Evolutionary conservation across 2,113 vertebrate species (phyloP).

Genomic region (Clinocottus analis): DNA sequence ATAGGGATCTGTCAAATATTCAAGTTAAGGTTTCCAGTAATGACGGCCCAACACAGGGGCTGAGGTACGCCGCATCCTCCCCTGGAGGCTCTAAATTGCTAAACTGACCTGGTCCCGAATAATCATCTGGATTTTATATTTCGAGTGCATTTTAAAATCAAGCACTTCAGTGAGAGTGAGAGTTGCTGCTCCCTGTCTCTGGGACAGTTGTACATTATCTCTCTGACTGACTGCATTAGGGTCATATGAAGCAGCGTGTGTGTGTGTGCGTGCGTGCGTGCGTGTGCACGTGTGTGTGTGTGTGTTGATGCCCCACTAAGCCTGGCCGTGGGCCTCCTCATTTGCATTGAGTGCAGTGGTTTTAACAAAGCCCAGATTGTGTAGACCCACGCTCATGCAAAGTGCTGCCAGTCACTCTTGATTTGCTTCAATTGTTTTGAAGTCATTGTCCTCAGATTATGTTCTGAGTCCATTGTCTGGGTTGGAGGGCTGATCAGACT

Average conservation of each 20-base stretch:
- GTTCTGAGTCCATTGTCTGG: conserved; percentile 53
- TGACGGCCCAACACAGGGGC: too few species aligned
- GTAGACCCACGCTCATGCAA: conserved; percentile 49
- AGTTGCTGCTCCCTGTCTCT: neutral
- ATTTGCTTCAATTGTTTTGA: conserved; percentile 62
- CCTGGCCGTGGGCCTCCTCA: conserved; percentile 57
- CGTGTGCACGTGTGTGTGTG: conserved; percentile 23
- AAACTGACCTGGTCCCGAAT: neutral
- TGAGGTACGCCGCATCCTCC: too few species aligned
- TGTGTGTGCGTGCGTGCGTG: neutral
- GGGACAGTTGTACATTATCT: conserved; percentile 16
- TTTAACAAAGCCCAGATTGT: conserved; percentile 73
- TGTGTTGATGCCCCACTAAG: conserved; percentile 48
- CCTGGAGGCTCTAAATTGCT: too few species aligned
- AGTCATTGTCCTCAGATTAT: conserved; percentile 64
- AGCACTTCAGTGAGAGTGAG: neutral
- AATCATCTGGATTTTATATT: neutral
- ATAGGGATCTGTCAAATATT: too few species aligned
- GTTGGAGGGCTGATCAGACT: conserved; percentile 22
- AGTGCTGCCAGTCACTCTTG: conserved; percentile 61
- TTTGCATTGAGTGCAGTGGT: conserved; percentile 73
- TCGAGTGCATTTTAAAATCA: neutral
- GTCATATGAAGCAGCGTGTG: conserved; percentile 12
- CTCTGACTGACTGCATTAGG: conserved; percentile 5
- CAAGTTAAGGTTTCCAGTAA: too few species aligned